Conservation (phyloP, 2,888 invertebrate species). For the Allygus modestus region DNA sequence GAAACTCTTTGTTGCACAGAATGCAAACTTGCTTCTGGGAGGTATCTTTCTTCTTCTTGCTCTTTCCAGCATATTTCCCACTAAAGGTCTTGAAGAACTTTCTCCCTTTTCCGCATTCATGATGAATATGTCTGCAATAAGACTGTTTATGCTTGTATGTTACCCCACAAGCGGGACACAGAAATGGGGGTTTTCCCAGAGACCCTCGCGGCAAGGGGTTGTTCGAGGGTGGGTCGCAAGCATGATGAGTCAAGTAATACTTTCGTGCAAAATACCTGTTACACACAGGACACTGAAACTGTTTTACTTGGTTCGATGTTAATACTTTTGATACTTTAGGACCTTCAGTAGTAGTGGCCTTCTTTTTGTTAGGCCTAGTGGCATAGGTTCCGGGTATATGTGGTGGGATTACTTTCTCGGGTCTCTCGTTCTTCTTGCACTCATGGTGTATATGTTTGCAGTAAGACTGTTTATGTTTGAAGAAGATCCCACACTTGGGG, state of each 20-base stretch:
- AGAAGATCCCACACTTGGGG: neutral
- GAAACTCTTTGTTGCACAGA: neutral
- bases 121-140: slow-evolving; percentile 10
- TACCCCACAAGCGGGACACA: slow-evolving; percentile 7
- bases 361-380: no score
- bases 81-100: neutral
- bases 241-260: neutral
- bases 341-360: no score
- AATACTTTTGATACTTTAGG: neutral
- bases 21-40: neutral
- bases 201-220: neutral
- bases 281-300: neutral
- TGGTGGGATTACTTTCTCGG: neutral
- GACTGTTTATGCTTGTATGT: neutral
- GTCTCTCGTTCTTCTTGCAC: neutral
- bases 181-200: slow-evolving; percentile 12
- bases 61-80: slow-evolving; percentile 4
- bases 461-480: slow-evolving; percentile 2
- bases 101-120: slow-evolving; percentile 10
- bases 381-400: no score
- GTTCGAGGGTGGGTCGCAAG: neutral
- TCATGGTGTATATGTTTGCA: neutral
- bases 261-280: neutral
- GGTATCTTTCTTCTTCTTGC: neutral
- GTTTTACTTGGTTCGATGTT: neutral